Percentiles rank a stretch among this genome's conserved stretches.
Conservation (phyloP, 2,888 invertebrate species). For the Mamestra brassicae region DNA sequence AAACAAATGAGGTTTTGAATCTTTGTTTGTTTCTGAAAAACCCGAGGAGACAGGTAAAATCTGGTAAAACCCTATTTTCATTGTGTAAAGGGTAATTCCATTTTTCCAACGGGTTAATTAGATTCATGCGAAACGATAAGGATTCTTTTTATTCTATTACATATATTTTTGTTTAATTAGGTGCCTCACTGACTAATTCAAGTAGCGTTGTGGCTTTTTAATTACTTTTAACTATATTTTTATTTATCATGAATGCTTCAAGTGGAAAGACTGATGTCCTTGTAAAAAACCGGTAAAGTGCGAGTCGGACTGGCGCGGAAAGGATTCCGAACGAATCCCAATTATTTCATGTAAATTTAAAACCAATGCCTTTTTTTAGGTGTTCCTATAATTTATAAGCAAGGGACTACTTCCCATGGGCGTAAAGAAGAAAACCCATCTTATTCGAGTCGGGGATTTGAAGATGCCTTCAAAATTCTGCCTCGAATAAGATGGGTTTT, state of each 20-base stretch:
- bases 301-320: no score
- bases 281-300: not conserved
- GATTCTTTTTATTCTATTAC: not conserved
- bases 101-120: slow-evolving; percentile 14
- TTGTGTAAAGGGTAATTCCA: slow-evolving; percentile 44
- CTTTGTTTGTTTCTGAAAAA: slow-evolving; percentile 12
- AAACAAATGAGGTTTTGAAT: not conserved
- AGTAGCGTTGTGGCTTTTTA: not conserved
- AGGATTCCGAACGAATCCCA: no score
- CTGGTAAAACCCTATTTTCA: slow-evolving; percentile 13
- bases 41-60: slow-evolving; percentile 3
- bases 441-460: no score
- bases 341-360: no score
- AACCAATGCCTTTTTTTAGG: no score
- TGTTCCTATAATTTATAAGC: no score
- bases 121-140: slow-evolving; percentile 18
- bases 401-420: no score
- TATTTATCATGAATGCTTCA: not conserved
- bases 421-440: no score
- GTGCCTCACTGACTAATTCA: not conserved
- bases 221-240: not conserved
- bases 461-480: no score
- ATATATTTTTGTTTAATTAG: slow-evolving; percentile 2
- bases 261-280: not conserved
- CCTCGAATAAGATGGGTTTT: no score